Evolutionary conservation across 2,113 vertebrate genomes (phyloP).

Genomic region (Octodon degus): DNA sequence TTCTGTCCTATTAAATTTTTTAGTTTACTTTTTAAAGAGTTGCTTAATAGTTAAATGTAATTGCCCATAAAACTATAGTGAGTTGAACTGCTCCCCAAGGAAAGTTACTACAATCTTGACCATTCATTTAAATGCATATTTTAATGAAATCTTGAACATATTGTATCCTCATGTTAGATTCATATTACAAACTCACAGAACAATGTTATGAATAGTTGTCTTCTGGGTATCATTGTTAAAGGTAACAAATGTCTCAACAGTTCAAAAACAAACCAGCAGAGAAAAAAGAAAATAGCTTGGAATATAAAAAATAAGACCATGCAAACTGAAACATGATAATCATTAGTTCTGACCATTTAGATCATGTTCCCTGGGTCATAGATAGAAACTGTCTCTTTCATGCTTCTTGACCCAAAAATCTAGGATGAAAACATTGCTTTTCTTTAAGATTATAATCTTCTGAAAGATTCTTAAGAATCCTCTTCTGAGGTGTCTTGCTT

Average conservation of each 20-base stretch:
- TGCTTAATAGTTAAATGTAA: slow-evolving; percentile 39
- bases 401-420: not conserved
- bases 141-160: slow-evolving; percentile 33
- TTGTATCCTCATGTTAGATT: not conserved
- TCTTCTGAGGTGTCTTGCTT: not conserved
- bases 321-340: not conserved
- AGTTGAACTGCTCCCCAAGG: not conserved
- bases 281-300: not conserved
- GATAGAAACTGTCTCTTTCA: not conserved
- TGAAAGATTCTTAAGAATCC: slow-evolving; percentile 31
- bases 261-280: slow-evolving; percentile 34
- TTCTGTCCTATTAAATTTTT: slow-evolving; percentile 36
- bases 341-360: not conserved
- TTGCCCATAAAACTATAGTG: slow-evolving; percentile 23
- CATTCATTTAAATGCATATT: not conserved
- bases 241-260: not conserved
- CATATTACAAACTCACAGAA: not conserved
- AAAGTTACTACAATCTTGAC: not conserved
- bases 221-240: not conserved
- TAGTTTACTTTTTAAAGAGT: slow-evolving; percentile 50
- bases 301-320: not conserved
- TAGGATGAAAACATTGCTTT: not conserved
- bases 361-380: not conserved
- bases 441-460: not conserved
- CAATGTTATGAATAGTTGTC: not conserved